Conservation (phyloP, 2,797 vertebrate genomes). For the Lagorchestes hirsutus region DNA sequence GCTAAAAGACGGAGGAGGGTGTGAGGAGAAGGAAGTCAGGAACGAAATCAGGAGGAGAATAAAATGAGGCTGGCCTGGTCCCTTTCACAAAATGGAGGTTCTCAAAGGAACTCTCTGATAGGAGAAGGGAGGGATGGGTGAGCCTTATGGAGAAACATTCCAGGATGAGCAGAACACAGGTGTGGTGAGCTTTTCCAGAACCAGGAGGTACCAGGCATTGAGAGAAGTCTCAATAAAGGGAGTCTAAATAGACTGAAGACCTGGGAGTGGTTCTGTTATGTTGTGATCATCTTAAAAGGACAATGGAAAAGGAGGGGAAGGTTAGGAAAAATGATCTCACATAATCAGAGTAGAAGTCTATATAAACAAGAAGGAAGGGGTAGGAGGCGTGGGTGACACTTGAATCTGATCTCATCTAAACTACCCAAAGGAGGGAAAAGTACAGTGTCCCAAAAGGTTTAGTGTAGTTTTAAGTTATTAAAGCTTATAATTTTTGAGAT, state of each 20-base stretch:
- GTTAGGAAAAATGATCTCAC: not conserved
- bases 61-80: not conserved
- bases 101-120: not conserved
- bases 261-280: not conserved
- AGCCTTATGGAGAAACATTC: not conserved
- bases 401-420: not conserved
- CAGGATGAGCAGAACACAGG: not conserved
- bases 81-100: not conserved
- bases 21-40: not conserved
- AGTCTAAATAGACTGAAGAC: not conserved
- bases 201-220: not conserved
- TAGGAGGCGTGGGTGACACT: not conserved
- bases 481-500: not conserved
- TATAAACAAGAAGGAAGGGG: not conserved
- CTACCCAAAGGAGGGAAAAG: not conserved
- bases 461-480: not conserved
- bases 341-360: not conserved
- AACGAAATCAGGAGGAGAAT: not conserved
- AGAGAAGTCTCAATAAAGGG: not conserved
- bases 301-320: not conserved
- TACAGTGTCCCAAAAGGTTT: not conserved
- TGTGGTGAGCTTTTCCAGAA: not conserved
- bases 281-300: not conserved
- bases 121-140: not conserved
- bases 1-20: not conserved